A percentile compares a stretch with the other conserved stretches of the same genome.
phyloP scores from a whole-genome alignment of 2,888 invertebrate species.

The Alentia gelatinosa region DNA sequence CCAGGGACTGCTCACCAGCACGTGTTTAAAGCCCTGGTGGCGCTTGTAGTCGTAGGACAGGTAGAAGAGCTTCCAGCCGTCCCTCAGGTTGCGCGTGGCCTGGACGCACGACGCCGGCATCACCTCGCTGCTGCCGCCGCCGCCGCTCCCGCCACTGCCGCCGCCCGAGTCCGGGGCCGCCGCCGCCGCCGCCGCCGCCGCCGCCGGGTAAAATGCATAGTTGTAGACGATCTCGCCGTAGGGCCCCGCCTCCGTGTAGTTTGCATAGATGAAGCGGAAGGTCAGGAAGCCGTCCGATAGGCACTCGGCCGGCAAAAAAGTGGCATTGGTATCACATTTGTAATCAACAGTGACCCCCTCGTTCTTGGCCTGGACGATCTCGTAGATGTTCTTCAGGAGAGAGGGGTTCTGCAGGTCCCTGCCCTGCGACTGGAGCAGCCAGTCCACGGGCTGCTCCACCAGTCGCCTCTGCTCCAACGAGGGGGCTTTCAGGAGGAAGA shows the following conservation, averaged over 20 bases:
- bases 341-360: not conserved
- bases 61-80: conserved; percentile 49
- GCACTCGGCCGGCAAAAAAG: conserved; percentile 43
- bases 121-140: not conserved
- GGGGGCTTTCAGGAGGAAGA: conserved; percentile 57
- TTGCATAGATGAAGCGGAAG: conserved; percentile 46
- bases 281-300: not conserved
- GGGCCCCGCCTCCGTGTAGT: conserved; percentile 43
- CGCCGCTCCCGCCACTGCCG: not conserved
- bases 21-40: not conserved
- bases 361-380: not conserved
- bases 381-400: not conserved
- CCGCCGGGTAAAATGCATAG: conserved; percentile 24
- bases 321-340: conserved; percentile 8
- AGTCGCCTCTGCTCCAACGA: not conserved
- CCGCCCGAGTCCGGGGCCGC: no score
- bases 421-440: conserved; percentile 51
- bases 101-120: not conserved
- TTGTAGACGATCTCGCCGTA: conserved; percentile 56
- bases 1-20: conserved; percentile 40
- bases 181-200: not conserved
- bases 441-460: conserved; percentile 11
- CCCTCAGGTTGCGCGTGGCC: not conserved
- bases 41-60: not conserved
- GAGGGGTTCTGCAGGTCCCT: not conserved